Conservation (phyloP, 1,140 invertebrate species). For the Lanistes nyassanus region DNA sequence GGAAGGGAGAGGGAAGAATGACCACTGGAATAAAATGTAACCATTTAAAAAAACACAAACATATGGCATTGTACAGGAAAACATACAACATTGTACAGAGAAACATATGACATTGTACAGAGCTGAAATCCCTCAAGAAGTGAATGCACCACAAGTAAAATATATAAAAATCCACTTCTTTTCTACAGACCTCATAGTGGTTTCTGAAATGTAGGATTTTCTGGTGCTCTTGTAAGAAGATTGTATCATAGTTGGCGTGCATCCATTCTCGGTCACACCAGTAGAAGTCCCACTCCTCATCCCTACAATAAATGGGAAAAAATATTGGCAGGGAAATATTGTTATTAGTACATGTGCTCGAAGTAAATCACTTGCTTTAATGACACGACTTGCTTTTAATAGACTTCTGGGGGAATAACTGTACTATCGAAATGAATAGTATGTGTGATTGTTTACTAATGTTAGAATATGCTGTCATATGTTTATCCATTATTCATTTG, state of each 20-base stretch:
- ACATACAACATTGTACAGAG: background rate
- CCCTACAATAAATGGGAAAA: slow-evolving; percentile 45
- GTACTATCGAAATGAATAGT: too few species aligned
- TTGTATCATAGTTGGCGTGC: slow-evolving; percentile 67
- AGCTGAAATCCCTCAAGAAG: background rate
- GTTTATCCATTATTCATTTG: too few species aligned
- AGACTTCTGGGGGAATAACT: too few species aligned
- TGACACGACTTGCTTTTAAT: background rate
- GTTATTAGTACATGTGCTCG: background rate
- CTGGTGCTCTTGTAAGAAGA: slow-evolving; percentile 68
- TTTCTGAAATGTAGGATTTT: slow-evolving; percentile 70
- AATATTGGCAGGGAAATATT: background rate
- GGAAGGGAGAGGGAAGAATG: too few species aligned
- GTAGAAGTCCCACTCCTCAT: slow-evolving; percentile 69
- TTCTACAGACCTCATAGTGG: slow-evolving; percentile 66
- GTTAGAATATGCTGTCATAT: too few species aligned
- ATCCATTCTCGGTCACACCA: slow-evolving; percentile 71
- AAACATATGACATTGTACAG: background rate
- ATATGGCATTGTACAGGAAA: background rate
- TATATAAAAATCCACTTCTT: slow-evolving; percentile 1
- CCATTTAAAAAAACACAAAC: background rate
- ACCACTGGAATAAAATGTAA: background rate
- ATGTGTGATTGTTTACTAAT: too few species aligned
- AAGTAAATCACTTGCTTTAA: background rate
- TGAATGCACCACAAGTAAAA: background rate